Evolutionary conservation across 2,888 invertebrate species (phyloP), one percentile per base, ranked within the genome.

Genomic region (Ophion obscuratus): DNA sequence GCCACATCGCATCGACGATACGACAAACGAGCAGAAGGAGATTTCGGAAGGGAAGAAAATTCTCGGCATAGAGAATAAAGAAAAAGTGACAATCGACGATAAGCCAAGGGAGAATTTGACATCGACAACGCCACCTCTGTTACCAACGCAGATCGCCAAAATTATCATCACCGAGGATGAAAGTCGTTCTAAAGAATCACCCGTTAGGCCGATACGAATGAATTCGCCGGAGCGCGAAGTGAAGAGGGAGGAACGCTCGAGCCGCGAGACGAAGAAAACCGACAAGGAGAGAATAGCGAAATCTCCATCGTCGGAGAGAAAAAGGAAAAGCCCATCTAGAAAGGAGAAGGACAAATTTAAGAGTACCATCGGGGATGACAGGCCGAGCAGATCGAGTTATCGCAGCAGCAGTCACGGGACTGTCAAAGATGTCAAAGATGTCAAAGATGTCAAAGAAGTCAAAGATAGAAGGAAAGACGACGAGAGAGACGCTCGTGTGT

Each of bases 311-410:
- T 84, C 87, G 17, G 93, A 92, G 5, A 87, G 85, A 7, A 89
- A 89, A 11, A 90, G 84, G 31, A 91, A 83, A 70, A 92, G 92
- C 87, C 92, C 93, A 1, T 67, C 64, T 20, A 90, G 88, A 27
- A 91, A 88, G 31, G 91, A 92, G 27, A 88, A 87, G 10, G 90
- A 91, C 1, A 91, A 88, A 81, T 87, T 88, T 24, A 87, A 78
- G 47, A 17, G 68, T 36, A 36, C 59, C 10, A 79, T 83, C n/a
- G 79, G 80, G 6, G 90, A 90, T 11, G 91, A 92, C 11, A 81
- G 78, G 66, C 62, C 82, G 10, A 83, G 87, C 36, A 85, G 75
- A 61, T 86, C 88, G 40, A 83, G 84, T 53, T 87, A 87, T 84
- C 87, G 87, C 1, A 84, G 87, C n/a, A 47, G 68, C 24, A 82